Evolutionary conservation across 1,140 invertebrate genomes (phyloP).

Genomic region (Lepeophtheirus salmonis): DNA sequence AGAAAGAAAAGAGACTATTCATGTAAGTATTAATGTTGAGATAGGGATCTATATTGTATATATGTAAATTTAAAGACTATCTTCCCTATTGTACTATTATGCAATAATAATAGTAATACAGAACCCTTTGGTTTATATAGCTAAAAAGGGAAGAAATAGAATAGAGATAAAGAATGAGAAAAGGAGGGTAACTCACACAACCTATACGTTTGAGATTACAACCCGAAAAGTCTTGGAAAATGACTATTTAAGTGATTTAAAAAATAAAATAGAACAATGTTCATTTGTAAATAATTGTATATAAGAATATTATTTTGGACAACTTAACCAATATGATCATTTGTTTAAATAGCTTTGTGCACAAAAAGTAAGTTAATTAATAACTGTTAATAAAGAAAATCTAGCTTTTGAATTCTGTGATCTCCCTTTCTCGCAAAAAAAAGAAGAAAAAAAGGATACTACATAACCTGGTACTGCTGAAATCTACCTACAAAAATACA

Average conservation of each 20-base stretch:
- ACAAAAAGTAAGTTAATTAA: too few relatives aligned
- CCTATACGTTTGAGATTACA: neutral
- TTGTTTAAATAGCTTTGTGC: too few relatives aligned
- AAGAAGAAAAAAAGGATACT: too few relatives aligned
- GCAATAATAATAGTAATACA: neutral
- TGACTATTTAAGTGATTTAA: too few relatives aligned
- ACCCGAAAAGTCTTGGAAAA: neutral
- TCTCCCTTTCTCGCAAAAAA: too few relatives aligned
- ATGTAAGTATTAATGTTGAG: neutral
- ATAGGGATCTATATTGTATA: neutral
- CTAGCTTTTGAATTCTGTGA: too few relatives aligned
- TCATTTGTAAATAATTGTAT: too few relatives aligned
- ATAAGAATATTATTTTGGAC: too few relatives aligned
- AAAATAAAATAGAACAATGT: too few relatives aligned
- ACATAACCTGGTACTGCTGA: neutral
- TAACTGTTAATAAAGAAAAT: too few relatives aligned
- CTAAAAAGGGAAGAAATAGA: neutral
- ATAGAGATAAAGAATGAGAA: neutral
- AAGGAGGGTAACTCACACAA: too few relatives aligned
- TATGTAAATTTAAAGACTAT: neutral
- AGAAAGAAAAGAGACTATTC: neutral
- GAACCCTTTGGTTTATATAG: neutral
- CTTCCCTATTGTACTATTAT: neutral
- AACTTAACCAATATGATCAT: too few relatives aligned
- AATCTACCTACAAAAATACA: neutral